Evolutionary conservation across 2,113 vertebrate species (phyloP).

Genomic region (Carollia perspicillata): DNA sequence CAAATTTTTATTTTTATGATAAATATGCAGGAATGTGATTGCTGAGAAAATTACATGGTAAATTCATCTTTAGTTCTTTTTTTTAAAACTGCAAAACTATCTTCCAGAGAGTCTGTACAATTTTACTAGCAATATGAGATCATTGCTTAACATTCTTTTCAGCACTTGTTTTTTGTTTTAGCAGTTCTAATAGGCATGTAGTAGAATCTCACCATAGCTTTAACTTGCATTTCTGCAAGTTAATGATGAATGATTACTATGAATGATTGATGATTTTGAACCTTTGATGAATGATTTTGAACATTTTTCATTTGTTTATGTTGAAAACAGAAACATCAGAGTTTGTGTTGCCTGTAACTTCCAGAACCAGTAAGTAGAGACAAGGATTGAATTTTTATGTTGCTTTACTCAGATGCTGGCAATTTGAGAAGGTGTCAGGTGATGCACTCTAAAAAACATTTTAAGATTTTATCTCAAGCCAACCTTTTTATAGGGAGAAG

Average conservation of each 20-base stretch:
- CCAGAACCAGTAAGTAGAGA: too few relatives aligned
- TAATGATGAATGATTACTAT: neutral
- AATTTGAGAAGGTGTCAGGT: too few relatives aligned
- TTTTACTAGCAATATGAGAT: neutral
- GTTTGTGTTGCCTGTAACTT: too few relatives aligned
- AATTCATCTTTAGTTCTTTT: neutral
- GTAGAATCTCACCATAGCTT: neutral
- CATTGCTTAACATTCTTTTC: neutral
- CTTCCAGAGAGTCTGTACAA: neutral
- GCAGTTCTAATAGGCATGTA: neutral
- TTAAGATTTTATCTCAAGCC: too few relatives aligned
- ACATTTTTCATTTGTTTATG: neutral
- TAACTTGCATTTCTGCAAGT: neutral
- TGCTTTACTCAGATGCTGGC: too few relatives aligned
- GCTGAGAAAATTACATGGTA: neutral
- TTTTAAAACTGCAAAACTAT: neutral
- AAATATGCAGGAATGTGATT: neutral
- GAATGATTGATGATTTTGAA: neutral
- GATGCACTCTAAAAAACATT: too few relatives aligned
- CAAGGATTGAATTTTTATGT: too few relatives aligned
- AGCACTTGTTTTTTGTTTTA: neutral
- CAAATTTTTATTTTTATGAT: neutral
- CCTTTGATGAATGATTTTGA: neutral
- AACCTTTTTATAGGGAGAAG: too few relatives aligned
- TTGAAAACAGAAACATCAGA: neutral